Evolutionary conservation across 2,797 vertebrate genomes (phyloP).

Genomic region (Rhinatrema bivittatum): DNA sequence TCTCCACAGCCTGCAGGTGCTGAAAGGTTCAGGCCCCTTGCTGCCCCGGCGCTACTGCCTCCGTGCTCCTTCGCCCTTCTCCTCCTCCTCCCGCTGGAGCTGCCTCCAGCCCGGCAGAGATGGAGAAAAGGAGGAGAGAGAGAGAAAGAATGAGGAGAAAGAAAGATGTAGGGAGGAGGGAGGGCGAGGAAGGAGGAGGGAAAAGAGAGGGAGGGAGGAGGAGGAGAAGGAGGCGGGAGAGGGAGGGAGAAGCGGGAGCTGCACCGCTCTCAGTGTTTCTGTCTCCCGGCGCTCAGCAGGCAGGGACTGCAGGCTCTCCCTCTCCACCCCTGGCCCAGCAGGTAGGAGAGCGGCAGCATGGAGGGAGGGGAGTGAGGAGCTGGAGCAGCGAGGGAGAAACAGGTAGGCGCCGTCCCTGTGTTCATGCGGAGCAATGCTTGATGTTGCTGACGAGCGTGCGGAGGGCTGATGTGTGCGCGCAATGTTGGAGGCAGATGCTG

Average conservation of each 20-base stretch:
- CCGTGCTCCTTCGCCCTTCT: not conserved
- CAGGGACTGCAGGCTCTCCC: too few relatives aligned
- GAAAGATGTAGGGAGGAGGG: not conserved
- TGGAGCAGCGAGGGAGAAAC: not conserved
- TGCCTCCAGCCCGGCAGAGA: not conserved
- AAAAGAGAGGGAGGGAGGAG: not conserved
- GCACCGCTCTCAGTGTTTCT: too few relatives aligned
- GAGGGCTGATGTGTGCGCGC: not conserved
- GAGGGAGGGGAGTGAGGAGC: not conserved
- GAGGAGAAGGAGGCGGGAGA: not conserved
- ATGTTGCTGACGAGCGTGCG: too few relatives aligned
- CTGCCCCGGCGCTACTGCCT: not conserved
- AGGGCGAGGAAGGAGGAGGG: not conserved
- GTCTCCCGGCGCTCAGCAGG: too few relatives aligned
- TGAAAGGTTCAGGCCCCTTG: not conserved
- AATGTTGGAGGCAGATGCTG: too few relatives aligned
- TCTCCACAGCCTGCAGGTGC: not conserved
- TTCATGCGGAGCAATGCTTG: too few relatives aligned
- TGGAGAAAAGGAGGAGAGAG: not conserved
- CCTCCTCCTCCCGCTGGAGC: not conserved
- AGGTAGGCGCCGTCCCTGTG: too few relatives aligned
- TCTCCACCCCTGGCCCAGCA: too few relatives aligned
- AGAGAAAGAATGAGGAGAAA: not conserved
- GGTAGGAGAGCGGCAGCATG: too few relatives aligned
- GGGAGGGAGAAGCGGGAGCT: too few relatives aligned